Conservation (phyloP, 2,113 vertebrate species). For the Larimichthys polyactis region DNA sequence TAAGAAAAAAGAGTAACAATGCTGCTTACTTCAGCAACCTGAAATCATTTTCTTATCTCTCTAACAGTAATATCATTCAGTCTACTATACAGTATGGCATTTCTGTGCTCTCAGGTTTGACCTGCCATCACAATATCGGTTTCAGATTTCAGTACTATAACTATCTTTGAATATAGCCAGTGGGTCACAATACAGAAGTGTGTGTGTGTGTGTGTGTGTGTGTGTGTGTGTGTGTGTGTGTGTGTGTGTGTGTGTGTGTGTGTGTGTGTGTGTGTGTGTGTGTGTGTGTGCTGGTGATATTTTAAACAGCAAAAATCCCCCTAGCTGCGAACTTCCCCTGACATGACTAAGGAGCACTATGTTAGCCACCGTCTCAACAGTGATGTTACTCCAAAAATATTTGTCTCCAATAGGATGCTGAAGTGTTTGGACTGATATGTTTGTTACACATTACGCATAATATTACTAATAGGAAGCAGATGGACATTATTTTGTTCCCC, state of each 20-base stretch:
- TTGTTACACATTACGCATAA: neutral
- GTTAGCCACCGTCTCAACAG: constrained; percentile 38
- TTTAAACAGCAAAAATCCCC: constrained; percentile 72
- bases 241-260: neutral
- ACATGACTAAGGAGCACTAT: constrained; percentile 71
- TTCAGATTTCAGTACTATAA: neutral
- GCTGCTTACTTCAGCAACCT: neutral
- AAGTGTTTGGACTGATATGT: neutral
- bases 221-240: neutral
- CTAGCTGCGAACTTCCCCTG: constrained; percentile 69
- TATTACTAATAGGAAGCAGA: constrained; percentile 3
- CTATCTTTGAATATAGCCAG: constrained; percentile 6
- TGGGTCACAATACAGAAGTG: neutral
- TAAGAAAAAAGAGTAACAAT: neutral
- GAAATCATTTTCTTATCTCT: neutral
- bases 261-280: neutral
- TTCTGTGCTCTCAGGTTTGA: neutral
- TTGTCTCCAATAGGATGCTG: constrained; percentile 14
- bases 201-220: neutral
- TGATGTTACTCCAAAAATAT: constrained; percentile 51
- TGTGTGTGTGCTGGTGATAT: constrained; percentile 23
- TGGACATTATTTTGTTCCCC: neutral
- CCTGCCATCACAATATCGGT: neutral
- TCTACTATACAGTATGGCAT: neutral
- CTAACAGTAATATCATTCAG: neutral